Conservation (phyloP, 1,140 invertebrate species). For the Kradibia gibbosae region DNA sequence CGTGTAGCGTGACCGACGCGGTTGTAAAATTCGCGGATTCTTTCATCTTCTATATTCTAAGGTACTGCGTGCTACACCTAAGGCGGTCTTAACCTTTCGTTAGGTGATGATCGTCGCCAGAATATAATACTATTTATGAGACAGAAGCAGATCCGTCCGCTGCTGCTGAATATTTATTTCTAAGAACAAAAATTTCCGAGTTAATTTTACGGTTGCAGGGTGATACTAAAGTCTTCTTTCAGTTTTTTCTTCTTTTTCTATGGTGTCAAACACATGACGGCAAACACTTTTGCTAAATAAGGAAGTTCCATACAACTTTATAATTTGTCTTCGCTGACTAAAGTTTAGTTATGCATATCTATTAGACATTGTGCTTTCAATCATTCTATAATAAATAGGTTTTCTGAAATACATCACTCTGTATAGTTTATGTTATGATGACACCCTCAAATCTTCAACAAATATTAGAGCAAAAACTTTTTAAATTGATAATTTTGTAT, state of each 20-base stretch:
- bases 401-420: background rate
- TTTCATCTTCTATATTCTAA: conserved; percentile 62
- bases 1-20: conserved; percentile 62
- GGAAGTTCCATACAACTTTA: conserved; percentile 31
- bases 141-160: background rate
- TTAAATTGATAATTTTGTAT: too few relatives aligned
- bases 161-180: conserved; percentile 34
- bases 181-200: conserved; percentile 15
- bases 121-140: conserved; percentile 14
- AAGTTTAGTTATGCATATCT: background rate
- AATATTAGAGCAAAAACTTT: too few relatives aligned
- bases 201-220: conserved; percentile 30
- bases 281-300: conserved; percentile 16
- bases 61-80: background rate
- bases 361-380: background rate
- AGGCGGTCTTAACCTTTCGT: background rate
- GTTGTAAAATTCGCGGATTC: conserved; percentile 63
- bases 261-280: background rate
- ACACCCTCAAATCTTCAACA: too few relatives aligned
- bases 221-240: background rate
- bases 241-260: background rate
- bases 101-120: conserved; percentile 29
- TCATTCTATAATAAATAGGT: background rate
- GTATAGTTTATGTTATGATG: background rate
- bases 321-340: conserved; percentile 33